Percentiles rank a stretch among this genome's conserved stretches.
phyloP scores from a whole-genome alignment of 2,113 vertebrate genomes.

The Oceanites oceanicus region DNA sequence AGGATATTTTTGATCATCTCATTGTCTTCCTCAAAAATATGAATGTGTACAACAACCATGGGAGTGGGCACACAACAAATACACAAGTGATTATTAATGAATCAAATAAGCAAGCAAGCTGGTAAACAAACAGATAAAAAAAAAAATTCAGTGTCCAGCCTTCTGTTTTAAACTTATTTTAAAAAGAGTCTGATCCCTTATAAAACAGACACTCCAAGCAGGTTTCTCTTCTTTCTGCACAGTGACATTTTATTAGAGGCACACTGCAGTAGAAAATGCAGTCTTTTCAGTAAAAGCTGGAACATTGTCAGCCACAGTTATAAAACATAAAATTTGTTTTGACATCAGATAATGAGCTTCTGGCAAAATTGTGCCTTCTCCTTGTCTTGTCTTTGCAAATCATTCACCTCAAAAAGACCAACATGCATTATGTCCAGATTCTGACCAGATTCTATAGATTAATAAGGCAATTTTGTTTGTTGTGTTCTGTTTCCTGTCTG shows the following conservation, averaged over 20 bases:
- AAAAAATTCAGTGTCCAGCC: neutral
- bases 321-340: slow-evolving; percentile 24
- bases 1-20: neutral
- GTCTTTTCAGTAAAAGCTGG: neutral
- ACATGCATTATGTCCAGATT: neutral
- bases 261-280: neutral
- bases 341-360: slow-evolving; percentile 30
- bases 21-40: neutral
- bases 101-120: neutral
- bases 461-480: neutral
- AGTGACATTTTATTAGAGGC: neutral
- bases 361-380: slow-evolving; percentile 13
- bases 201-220: neutral
- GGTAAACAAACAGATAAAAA: neutral
- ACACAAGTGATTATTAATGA: neutral
- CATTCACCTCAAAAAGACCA: slow-evolving; percentile 16
- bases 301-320: neutral
- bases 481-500: neutral
- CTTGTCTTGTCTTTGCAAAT: slow-evolving; percentile 13
- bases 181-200: neutral
- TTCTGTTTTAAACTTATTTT: neutral
- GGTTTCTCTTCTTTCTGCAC: neutral
- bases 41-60: neutral
- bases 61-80: neutral
- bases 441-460: neutral